Base-by-base conservation (phyloP, 2,113 vertebrate genomes). In the Bubo scandiacus region DNA sequence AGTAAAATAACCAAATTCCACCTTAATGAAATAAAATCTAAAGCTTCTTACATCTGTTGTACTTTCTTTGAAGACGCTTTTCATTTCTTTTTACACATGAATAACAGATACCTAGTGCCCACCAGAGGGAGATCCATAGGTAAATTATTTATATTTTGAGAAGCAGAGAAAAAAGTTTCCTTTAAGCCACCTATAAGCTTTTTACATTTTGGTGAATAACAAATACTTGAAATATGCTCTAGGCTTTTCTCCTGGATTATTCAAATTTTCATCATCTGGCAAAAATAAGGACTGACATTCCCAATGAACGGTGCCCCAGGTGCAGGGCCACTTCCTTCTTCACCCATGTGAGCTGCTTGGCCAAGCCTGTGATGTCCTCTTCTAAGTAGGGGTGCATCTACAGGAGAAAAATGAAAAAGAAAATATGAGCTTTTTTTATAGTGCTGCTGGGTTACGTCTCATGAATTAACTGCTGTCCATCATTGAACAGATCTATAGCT, bases 1-100 rank as follows among this genome's bases (percentile, higher is more conserved):
- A 38, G 79, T 84, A 70, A 96, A 96, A 91, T 67, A 59, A 52
- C 36, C 52, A 95, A 86, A 83, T 49, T 91, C 32, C 8, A 92
- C 42, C 63, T 94, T 92, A 80, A 63, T 93, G 74, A 83, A 78
- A 25, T 74, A 74, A 90, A 95, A 92, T 90, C 16, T 77, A 51
- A 32, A 72, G n/a, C 25, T 47, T 25, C 52, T 95, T 83, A 43
- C 5, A 68, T 87, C 29, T 81, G 30, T 61, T 74, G 22, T 5
- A 15, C 17, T 92, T 61, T 36, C 7, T 89, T 94, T 27, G 58
- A 21, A 80, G 22, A 13, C 5, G 8, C 7, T 91, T 78, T 47
- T 30, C 8, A 30, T 77, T 84, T 36, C 10, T 63, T 63, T 57
- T 15, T 63, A 38, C 27, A 19, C 0, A 1, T 51, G 19, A 77